Percentiles rank a stretch among this genome's conserved stretches.
These are phyloP conservation scores for Bombylius discolor DNA, from an alignment of 2,888 invertebrate genomes.

Conservation along the genomic window DNA sequence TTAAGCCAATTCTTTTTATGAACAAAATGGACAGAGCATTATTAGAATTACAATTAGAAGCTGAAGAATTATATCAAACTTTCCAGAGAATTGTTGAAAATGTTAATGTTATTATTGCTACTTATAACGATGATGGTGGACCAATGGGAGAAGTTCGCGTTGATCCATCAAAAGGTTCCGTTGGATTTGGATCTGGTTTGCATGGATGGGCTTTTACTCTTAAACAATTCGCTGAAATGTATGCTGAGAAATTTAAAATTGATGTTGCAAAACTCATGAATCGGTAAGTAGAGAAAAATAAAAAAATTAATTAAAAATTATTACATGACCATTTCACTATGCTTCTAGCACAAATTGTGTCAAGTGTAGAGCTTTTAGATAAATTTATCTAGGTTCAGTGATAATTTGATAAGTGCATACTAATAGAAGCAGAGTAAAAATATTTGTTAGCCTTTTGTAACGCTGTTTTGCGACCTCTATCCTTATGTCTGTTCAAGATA, in stretches of 20 bases:
- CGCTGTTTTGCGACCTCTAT: slow-evolving; percentile 69
- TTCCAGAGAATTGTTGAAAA: slow-evolving; percentile 99
- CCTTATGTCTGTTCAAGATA: slow-evolving; percentile 59
- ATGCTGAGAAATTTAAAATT: slow-evolving; percentile 97
- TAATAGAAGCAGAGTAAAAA: slow-evolving; percentile 51
- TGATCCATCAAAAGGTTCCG: slow-evolving; percentile 96
- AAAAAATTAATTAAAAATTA: not conserved
- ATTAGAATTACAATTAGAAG: slow-evolving; percentile 88
- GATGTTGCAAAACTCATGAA: slow-evolving; percentile 96
- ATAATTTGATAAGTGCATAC: slow-evolving; percentile 45
- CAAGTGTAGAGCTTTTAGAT: slow-evolving; percentile 23
- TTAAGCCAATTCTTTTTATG: slow-evolving; percentile 99
- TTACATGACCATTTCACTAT: not conserved
- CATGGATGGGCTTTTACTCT: slow-evolving; percentile 99
- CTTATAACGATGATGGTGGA: slow-evolving; percentile 92
- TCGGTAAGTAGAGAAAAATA: slow-evolving; percentile 36
- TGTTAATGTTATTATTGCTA: slow-evolving; percentile 99
- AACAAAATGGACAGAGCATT: slow-evolving; percentile 99
- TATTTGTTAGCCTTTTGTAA: slow-evolving; percentile 39
- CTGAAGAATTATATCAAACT: slow-evolving; percentile 95
- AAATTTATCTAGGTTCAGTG: slow-evolving; percentile 12
- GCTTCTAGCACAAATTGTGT: slow-evolving; percentile 36
- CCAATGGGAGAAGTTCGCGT: slow-evolving; percentile 99
- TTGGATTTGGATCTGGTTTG: slow-evolving; percentile 98
- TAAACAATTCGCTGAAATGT: slow-evolving; percentile 99